Percentiles rank a stretch among this genome's conserved stretches.
Evolutionary conservation across 2,113 vertebrate genomes (phyloP).

Genomic region (Epinephelus cyanopodus): DNA sequence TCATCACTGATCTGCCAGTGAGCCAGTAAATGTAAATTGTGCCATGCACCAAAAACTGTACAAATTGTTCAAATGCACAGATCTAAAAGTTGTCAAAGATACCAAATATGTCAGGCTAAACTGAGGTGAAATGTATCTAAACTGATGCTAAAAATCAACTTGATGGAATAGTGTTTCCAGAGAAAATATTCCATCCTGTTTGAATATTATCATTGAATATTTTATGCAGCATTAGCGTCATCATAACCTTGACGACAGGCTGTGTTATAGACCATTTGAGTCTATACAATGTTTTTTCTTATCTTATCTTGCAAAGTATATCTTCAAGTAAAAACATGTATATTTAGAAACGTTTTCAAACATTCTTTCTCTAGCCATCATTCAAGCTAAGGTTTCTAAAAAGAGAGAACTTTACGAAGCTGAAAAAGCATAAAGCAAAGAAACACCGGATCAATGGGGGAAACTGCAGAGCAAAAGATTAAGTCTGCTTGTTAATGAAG

Average conservation of each 20-base stretch:
- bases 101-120: not conserved
- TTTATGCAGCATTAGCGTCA: no score
- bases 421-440: conserved; percentile 27
- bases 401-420: not conserved
- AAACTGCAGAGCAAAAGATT: conserved; percentile 27
- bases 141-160: not conserved
- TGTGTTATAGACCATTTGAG: no score
- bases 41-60: not conserved
- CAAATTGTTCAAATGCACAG: not conserved
- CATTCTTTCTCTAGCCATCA: not conserved
- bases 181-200: no score
- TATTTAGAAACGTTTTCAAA: no score
- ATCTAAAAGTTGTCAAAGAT: no score
- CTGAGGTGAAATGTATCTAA: not conserved
- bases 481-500: conserved; percentile 49
- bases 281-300: no score
- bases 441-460: conserved; percentile 5
- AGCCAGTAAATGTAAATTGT: not conserved
- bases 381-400: not conserved
- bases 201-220: no score
- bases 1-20: not conserved
- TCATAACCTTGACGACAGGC: no score
- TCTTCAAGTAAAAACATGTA: no score
- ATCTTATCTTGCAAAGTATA: no score
- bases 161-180: not conserved